Base-by-base conservation (phyloP, 2,888 invertebrate genomes). In the Drosophila mulleri region DNA sequence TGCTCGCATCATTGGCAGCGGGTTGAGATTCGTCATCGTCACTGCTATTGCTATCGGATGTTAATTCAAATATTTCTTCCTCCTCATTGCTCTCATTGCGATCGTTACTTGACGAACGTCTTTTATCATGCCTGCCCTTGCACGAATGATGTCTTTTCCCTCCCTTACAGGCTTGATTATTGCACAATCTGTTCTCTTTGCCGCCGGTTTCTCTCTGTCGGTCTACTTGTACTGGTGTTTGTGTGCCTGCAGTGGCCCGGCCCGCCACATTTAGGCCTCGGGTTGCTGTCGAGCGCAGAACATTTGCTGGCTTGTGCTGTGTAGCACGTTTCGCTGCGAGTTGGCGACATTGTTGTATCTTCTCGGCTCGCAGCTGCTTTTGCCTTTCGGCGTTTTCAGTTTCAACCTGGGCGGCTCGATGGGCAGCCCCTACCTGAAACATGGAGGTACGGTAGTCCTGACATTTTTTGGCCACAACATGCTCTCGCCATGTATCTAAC, bases 401-500 rank as follows among this genome's bases (percentile, higher is more conserved):
- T 67, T 92, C 92, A 3, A 37, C 50, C 37, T 74, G 67, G 0
- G 92, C 92, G 0, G 92, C 92, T 1, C 80, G 75, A 52, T 92
- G 92, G 54, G 92, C 92, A 39, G 83, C 82, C 3, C 92, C 92
- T 26, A 92, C 77, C 67, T 92, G 88, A 69, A 91, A 91, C 61
- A 92, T 72, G 16, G 92, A 78, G 1, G 82, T 72, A 14, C 89
- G 83, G 78, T 89, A 92, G 72, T 92, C 88, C 2, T 88, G 81
- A 60, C 94, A 94, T 66, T 93, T 92, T 75, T 94, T 93, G 72
- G 74, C 83, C 70, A 92, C 62, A 61, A 87, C 88, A 82, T 94
- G 94, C 91, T 94, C 93, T 75, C 90, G 90, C 92, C 91, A 92
- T 26, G 93, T 93, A 73, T 93, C 93, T n/a, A 94, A 80, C 75